Percentiles rank a stretch among this genome's conserved stretches.
Conservation (phyloP, 1,140 invertebrate genomes). For the Monomorium pharaonis region DNA sequence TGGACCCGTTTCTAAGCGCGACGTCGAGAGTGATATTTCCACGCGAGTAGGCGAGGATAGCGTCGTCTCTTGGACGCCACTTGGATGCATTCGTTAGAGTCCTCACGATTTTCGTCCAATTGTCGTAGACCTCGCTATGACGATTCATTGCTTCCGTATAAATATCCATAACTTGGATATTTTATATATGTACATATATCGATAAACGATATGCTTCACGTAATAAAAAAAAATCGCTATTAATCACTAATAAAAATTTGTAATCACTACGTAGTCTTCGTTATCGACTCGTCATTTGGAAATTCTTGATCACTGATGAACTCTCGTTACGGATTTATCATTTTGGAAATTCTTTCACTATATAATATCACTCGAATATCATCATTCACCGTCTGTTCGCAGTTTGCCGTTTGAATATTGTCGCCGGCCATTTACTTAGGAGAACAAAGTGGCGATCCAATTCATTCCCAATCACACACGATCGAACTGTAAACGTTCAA, state of each 20-base stretch:
- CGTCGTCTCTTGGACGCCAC: background rate
- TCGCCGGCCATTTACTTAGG: too few relatives aligned
- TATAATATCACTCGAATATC: background rate
- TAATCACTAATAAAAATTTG: background rate
- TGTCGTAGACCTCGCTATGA: background rate
- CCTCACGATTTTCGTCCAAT: background rate
- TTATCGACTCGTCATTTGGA: background rate
- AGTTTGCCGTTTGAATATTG: too few relatives aligned
- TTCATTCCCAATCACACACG: background rate
- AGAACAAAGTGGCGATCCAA: background rate
- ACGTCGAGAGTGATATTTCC: background rate
- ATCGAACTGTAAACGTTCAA: background rate
- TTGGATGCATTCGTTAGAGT: background rate
- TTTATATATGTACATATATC: background rate
- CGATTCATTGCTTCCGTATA: background rate
- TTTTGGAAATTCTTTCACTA: background rate
- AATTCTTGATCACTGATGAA: background rate
- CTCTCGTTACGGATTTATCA: background rate
- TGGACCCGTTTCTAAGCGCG: background rate
- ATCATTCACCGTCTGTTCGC: background rate
- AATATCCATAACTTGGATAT: slow-evolving; percentile 2
- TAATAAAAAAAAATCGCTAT: background rate
- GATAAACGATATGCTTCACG: background rate
- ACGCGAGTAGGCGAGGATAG: background rate
- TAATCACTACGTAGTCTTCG: background rate